A percentile compares a stretch with the other conserved stretches of the same genome.
Conservation (phyloP, 2,113 vertebrate species). For the Lipophrys pholis region DNA sequence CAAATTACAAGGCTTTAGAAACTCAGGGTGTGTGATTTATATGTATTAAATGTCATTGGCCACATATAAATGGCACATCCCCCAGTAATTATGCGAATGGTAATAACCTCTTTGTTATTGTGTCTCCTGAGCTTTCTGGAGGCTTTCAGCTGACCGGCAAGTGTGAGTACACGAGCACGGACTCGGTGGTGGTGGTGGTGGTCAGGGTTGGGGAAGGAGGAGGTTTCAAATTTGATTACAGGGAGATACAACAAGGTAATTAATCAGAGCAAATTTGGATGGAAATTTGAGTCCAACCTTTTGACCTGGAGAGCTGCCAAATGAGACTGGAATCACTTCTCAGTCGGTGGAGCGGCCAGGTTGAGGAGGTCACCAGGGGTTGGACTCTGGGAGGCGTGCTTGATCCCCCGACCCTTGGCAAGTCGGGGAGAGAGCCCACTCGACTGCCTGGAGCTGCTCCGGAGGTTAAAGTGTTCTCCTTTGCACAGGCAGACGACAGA, state of each 20-base stretch:
- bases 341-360: background rate
- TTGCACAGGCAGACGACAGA: background rate
- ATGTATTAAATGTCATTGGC: conserved; percentile 47
- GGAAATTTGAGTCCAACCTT: conserved; percentile 37
- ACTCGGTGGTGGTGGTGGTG: background rate
- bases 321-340: conserved; percentile 24
- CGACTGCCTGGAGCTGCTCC: background rate
- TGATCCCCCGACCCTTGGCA: conserved; percentile 18
- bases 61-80: conserved; percentile 17
- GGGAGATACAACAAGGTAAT: conserved; percentile 37
- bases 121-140: conserved; percentile 1
- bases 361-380: background rate
- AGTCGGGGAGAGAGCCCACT: conserved; percentile 5
- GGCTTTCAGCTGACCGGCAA: conserved; percentile 3
- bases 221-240: conserved; percentile 36
- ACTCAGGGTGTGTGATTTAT: conserved; percentile 24
- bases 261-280: conserved; percentile 24
- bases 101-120: conserved; percentile 27
- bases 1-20: conserved; percentile 46
- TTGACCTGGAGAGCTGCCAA: conserved; percentile 43
- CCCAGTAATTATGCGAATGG: conserved; percentile 13
- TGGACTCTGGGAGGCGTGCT: background rate
- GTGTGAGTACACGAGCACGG: background rate
- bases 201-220: background rate
- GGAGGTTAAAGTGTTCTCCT: conserved; percentile 9